Evolutionary conservation across 2,797 vertebrate genomes (phyloP).

Genomic region (Tolypeutes matacus): DNA sequence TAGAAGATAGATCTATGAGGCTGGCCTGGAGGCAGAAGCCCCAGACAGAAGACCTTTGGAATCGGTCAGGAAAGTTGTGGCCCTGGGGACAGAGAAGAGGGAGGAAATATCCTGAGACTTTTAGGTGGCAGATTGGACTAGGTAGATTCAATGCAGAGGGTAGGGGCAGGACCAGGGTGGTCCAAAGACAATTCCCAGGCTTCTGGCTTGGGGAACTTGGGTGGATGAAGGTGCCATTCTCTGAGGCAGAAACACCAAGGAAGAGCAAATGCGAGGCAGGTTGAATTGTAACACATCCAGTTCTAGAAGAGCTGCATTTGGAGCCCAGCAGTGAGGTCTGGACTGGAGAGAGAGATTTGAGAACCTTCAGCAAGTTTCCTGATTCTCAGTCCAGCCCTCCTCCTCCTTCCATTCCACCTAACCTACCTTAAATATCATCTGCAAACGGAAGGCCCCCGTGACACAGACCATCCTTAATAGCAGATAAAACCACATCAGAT

Average conservation of each 20-base stretch:
- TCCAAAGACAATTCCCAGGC: not conserved
- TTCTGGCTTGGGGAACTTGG: not conserved
- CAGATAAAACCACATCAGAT: not conserved
- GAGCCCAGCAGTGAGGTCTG: not conserved
- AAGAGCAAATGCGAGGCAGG: not conserved
- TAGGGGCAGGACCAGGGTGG: not conserved
- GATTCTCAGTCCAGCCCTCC: not conserved
- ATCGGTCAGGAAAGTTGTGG: not conserved
- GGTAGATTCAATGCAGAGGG: not conserved
- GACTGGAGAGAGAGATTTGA: not conserved
- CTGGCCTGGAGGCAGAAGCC: not conserved
- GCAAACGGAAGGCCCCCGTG: not conserved
- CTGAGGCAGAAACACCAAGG: not conserved
- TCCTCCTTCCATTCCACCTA: not conserved
- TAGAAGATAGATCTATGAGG: not conserved
- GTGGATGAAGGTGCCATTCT: not conserved
- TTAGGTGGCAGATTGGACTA: not conserved
- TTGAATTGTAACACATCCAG: not conserved
- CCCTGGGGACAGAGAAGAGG: not conserved
- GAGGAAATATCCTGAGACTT: not conserved
- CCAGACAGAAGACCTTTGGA: not conserved
- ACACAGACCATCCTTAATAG: not conserved
- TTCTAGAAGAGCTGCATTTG: not conserved
- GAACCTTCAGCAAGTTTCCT: not conserved
- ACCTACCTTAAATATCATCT: slow-evolving; percentile 3